phyloP scores from a whole-genome alignment of 2,797 vertebrate genomes.

The Syndactyla subalaris region DNA sequence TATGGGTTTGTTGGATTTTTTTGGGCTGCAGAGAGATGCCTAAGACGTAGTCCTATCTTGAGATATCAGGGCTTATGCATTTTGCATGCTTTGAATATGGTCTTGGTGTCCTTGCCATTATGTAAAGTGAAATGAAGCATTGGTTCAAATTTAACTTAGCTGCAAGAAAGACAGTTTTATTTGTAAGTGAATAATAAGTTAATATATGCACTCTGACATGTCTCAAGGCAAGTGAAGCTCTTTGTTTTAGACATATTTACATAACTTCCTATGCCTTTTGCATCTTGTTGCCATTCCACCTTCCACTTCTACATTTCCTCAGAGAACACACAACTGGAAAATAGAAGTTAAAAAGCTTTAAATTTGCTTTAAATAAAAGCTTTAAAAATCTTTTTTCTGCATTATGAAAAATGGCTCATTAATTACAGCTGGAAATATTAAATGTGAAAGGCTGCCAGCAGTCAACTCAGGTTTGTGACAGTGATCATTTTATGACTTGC shows the following conservation, averaged over 20 bases:
- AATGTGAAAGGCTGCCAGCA: slow-evolving; percentile 8
- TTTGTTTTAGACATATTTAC: slow-evolving; percentile 9
- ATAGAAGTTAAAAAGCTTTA: background rate
- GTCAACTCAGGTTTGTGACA: background rate
- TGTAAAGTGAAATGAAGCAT: background rate
- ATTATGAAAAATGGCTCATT: background rate
- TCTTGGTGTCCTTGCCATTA: background rate
- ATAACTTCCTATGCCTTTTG: background rate
- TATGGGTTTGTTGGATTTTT: too few relatives aligned
- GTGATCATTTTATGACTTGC: background rate
- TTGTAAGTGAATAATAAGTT: slow-evolving; percentile 29
- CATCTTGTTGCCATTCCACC: background rate
- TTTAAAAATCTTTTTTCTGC: background rate
- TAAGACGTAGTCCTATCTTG: background rate
- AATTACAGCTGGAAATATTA: slow-evolving; percentile 9
- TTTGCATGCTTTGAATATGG: background rate
- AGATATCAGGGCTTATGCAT: background rate
- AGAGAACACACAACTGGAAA: background rate
- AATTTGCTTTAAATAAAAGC: background rate
- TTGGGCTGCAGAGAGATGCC: background rate
- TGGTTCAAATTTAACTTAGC: background rate
- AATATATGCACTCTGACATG: background rate
- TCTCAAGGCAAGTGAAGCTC: background rate
- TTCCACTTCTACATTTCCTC: background rate
- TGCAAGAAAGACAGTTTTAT: slow-evolving; percentile 19